Conservation (phyloP, 2,888 invertebrate genomes). For the Pinctada fucata region DNA sequence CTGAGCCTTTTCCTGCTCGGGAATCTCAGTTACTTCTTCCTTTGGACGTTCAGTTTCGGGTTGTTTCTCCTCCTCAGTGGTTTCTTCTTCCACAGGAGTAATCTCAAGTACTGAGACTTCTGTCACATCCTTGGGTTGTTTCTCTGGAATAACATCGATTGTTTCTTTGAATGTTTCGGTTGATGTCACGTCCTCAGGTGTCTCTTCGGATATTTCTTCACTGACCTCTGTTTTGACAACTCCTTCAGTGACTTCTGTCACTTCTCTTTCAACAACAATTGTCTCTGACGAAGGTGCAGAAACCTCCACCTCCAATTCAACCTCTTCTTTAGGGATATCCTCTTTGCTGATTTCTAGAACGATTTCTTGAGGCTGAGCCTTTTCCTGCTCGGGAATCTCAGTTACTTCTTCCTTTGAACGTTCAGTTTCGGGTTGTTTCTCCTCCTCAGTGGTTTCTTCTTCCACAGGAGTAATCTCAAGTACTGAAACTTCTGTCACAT, state of each 20-base stretch:
- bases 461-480: slow-evolving; percentile 36
- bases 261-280: neutral
- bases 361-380: too few species aligned
- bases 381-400: too few species aligned
- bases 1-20: neutral
- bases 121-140: neutral
- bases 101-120: neutral
- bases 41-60: neutral
- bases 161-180: neutral
- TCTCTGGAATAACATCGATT: neutral
- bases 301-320: neutral
- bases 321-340: neutral
- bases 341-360: too few species aligned
- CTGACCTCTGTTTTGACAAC: neutral
- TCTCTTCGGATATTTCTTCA: neutral
- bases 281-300: neutral
- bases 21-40: slow-evolving; percentile 24
- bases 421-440: too few species aligned
- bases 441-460: neutral
- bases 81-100: slow-evolving; percentile 29
- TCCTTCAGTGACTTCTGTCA: too few species aligned
- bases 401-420: too few species aligned
- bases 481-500: slow-evolving; percentile 17
- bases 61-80: slow-evolving; percentile 1
- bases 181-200: neutral